These are phyloP conservation scores for Eubasilissa regina DNA, from an alignment of 1,140 invertebrate species.

Conservation along the genomic window DNA sequence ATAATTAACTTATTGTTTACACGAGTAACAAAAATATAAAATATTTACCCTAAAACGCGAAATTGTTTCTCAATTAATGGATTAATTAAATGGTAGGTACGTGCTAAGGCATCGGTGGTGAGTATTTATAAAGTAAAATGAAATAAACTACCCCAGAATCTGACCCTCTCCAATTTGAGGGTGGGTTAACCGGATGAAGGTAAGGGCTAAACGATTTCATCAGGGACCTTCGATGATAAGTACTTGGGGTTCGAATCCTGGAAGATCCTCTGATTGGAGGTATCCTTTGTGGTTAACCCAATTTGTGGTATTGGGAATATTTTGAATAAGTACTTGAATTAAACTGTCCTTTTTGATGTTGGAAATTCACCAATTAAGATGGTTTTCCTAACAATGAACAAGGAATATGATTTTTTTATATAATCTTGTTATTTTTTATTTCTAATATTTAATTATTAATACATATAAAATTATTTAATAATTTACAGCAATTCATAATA, in stretches of 20 bases:
- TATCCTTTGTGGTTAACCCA: constrained; percentile 21
- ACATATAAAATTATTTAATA: too few relatives aligned
- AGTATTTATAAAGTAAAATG: background rate
- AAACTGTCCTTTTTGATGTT: background rate
- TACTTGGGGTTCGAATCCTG: background rate
- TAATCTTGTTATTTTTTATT: too few relatives aligned
- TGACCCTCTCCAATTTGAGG: background rate
- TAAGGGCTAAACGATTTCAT: constrained; percentile 2
- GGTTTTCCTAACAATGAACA: too few relatives aligned
- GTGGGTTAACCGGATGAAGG: constrained; percentile 15
- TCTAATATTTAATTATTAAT: too few relatives aligned
- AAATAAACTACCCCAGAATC: background rate
- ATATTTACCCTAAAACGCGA: too few relatives aligned
- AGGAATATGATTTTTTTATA: too few relatives aligned
- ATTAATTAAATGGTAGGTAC: too few relatives aligned
- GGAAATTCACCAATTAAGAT: constrained; percentile 18
- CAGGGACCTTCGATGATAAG: constrained; percentile 18
- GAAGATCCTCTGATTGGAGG: constrained; percentile 16
- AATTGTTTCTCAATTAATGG: too few relatives aligned
- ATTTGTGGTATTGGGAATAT: constrained; percentile 29
- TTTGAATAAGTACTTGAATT: background rate
- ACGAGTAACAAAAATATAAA: too few relatives aligned
- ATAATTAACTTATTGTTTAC: too few relatives aligned
- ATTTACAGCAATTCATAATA: too few relatives aligned
- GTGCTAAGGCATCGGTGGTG: too few relatives aligned